phyloP scores from a whole-genome alignment of 2,888 invertebrate species.

The Drosophila pegasa region DNA sequence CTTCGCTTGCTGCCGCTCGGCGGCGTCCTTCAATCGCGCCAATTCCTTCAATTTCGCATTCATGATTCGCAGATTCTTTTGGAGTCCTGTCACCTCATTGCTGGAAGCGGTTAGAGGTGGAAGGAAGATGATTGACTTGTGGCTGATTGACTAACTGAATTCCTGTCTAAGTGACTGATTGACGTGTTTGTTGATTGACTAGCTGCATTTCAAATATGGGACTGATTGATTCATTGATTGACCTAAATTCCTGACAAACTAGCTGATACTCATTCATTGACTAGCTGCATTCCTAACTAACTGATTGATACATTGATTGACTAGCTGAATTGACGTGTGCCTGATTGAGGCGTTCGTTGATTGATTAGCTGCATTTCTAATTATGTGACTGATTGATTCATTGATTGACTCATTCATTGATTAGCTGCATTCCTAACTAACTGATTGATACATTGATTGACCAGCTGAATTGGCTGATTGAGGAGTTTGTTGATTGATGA shows the following conservation, averaged over 20 bases:
- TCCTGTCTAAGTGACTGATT: neutral
- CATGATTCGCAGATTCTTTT: slow-evolving; percentile 26
- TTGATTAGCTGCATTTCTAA: neutral
- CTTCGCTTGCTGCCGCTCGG: slow-evolving; percentile 22
- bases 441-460: too few species aligned
- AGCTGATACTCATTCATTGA: neutral
- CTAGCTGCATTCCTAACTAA: neutral
- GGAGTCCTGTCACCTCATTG: slow-evolving; percentile 29
- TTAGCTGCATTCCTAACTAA: neutral
- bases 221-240: neutral
- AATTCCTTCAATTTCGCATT: slow-evolving; percentile 35
- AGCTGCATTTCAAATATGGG: neutral
- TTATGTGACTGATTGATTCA: neutral
- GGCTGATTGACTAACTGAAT: neutral
- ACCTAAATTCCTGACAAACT: neutral
- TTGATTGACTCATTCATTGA: neutral
- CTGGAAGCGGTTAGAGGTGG: slow-evolving; percentile 13
- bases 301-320: neutral
- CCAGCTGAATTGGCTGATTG: neutral
- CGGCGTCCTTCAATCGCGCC: slow-evolving; percentile 28
- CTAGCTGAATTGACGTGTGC: neutral
- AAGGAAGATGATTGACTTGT: neutral
- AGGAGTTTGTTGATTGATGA: neutral
- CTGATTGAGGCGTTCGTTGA: too few species aligned
- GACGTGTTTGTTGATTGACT: neutral